Conservation (phyloP, 2,888 invertebrate genomes). For the Lasioglossum leucozonium region DNA sequence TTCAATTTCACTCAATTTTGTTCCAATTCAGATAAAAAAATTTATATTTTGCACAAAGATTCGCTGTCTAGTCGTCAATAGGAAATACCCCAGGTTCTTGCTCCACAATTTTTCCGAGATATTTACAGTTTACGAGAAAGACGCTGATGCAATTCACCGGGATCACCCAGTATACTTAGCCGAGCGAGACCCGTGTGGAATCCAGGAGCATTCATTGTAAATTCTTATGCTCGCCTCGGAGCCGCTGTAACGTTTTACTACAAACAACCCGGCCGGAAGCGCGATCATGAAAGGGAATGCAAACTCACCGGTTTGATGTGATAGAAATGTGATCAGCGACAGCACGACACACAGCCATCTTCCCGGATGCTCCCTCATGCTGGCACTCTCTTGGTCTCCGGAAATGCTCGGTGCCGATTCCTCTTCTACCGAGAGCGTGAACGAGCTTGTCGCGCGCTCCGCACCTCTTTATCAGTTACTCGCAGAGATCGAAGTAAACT, state of each 20-base stretch:
- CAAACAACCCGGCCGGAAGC: background rate
- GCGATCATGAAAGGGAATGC: background rate
- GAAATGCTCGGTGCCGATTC: slow-evolving; percentile 19
- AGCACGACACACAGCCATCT: slow-evolving; percentile 79
- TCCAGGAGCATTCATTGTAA: background rate
- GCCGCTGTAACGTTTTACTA: background rate
- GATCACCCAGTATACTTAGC: background rate
- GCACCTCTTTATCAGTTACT: slow-evolving; percentile 63
- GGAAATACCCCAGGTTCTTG: no score
- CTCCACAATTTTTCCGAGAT: no score
- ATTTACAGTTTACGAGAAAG: no score
- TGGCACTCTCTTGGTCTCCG: slow-evolving; percentile 55
- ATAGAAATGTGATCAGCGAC: slow-evolving; percentile 78
- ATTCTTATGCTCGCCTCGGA: background rate
- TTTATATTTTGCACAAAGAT: no score
- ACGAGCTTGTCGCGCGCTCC: slow-evolving; percentile 43
- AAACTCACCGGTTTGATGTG: slow-evolving; percentile 79
- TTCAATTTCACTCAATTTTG: no score
- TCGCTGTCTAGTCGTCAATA: no score
- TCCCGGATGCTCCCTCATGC: slow-evolving; percentile 78
- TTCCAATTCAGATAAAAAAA: no score
- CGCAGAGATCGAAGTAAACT: slow-evolving; percentile 46
- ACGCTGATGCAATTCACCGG: no score
- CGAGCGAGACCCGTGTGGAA: background rate
- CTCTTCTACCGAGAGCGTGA: slow-evolving; percentile 6